Conservation (phyloP, 2,888 invertebrate species). For the Polymixis lichenea region DNA sequence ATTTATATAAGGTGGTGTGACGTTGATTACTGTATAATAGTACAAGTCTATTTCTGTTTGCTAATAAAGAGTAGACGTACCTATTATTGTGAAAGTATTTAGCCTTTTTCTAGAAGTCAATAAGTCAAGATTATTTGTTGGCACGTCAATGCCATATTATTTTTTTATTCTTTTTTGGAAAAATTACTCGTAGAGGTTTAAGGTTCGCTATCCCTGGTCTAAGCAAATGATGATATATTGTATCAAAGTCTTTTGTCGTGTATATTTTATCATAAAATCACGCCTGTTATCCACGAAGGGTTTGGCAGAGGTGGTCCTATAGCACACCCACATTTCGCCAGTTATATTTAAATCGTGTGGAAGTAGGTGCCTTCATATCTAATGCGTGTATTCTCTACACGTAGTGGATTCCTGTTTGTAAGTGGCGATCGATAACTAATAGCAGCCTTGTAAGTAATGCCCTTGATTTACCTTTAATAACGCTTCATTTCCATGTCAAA, state of each 20-base stretch:
- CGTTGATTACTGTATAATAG: no score
- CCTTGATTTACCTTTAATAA: conserved; percentile 13
- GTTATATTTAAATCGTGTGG: neutral
- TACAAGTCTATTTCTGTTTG: no score
- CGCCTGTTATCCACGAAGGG: neutral
- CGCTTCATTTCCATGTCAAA: neutral
- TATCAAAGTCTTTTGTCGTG: neutral
- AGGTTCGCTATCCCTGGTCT: no score
- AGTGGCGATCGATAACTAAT: conserved; percentile 23
- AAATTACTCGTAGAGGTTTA: no score
- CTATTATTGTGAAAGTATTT: no score
- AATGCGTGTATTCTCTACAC: neutral
- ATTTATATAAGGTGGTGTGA: no score
- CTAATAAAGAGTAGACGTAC: no score
- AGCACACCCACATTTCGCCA: neutral
- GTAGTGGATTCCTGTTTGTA: neutral
- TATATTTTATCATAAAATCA: neutral
- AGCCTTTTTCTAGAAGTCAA: no score
- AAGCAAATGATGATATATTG: no score
- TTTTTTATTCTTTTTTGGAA: no score
- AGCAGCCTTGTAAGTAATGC: neutral
- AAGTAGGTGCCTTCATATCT: neutral
- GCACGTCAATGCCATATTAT: no score
- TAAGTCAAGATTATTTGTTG: no score
- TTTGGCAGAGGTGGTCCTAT: neutral